Evolutionary conservation across 1,140 invertebrate species (phyloP).

Genomic region (Drosophila burlai): DNA sequence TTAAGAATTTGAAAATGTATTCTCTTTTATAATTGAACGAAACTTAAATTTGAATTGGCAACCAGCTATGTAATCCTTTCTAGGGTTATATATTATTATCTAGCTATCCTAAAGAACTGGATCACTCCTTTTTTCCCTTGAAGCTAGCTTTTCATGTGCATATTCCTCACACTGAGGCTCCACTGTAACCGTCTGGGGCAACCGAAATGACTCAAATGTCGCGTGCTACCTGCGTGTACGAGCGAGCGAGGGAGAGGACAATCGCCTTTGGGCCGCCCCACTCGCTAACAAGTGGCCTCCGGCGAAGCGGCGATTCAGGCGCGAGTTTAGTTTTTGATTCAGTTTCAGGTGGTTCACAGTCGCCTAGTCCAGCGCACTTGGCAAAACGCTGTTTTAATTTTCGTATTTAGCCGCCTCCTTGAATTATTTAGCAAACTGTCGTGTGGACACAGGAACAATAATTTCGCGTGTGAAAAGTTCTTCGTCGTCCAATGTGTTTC

Average conservation of each 20-base stretch:
- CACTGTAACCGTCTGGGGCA: constrained; percentile 16
- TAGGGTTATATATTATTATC: too few species aligned
- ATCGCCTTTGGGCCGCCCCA: constrained; percentile 55
- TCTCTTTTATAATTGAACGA: too few species aligned
- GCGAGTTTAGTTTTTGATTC: constrained; percentile 67
- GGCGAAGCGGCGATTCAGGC: constrained; percentile 32
- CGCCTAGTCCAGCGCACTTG: constrained; percentile 15
- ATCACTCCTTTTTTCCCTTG: too few species aligned
- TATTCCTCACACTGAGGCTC: background rate
- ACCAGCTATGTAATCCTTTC: too few species aligned
- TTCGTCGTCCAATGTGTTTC: background rate
- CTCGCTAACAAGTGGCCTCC: constrained; percentile 72
- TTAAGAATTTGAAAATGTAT: too few species aligned
- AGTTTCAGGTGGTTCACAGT: constrained; percentile 63
- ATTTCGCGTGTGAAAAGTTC: constrained; percentile 26
- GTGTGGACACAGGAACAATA: background rate
- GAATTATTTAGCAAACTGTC: constrained; percentile 21
- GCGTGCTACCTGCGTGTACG: constrained; percentile 46
- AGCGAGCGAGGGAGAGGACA: constrained; percentile 18
- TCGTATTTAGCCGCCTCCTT: constrained; percentile 3
- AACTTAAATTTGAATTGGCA: too few species aligned
- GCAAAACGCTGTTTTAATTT: constrained; percentile 30
- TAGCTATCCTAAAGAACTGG: too few species aligned
- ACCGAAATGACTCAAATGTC: constrained; percentile 55
- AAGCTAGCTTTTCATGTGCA: background rate